These are phyloP conservation scores for Torymus tubicola DNA, from an alignment of 2,888 invertebrate species.

Conservation along the genomic window DNA sequence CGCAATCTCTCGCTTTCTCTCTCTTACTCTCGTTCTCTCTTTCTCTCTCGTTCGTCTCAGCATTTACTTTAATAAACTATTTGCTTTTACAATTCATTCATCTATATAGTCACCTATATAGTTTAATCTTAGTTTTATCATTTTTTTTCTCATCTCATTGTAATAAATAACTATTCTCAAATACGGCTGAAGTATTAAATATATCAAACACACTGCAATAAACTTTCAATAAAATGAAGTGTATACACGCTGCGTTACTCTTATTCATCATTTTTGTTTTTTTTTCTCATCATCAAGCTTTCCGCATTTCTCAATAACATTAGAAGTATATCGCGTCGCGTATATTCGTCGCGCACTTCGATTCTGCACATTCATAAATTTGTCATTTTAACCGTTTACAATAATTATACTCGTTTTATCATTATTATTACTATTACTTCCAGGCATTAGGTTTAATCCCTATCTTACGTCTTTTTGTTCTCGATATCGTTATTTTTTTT, in stretches of 20 bases:
- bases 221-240: slow-evolving; percentile 70
- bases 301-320: slow-evolving; percentile 44
- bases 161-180: slow-evolving; percentile 62
- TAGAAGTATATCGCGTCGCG: slow-evolving; percentile 38
- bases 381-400: slow-evolving; percentile 53
- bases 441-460: slow-evolving; percentile 51
- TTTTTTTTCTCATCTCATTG: slow-evolving; percentile 26
- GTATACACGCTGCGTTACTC: slow-evolving; percentile 66
- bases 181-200: slow-evolving; percentile 63
- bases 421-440: slow-evolving; percentile 50
- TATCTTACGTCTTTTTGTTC: slow-evolving; percentile 17
- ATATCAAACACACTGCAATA: slow-evolving; percentile 71
- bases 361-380: slow-evolving; percentile 55
- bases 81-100: slow-evolving; percentile 59
- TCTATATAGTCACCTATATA: slow-evolving; percentile 63
- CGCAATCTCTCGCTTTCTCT: slow-evolving; percentile 38
- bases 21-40: slow-evolving; percentile 42
- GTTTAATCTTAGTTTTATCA: slow-evolving; percentile 28
- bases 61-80: slow-evolving; percentile 57
- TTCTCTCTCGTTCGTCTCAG: slow-evolving; percentile 20
- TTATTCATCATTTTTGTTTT: slow-evolving; percentile 4
- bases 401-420: slow-evolving; percentile 31
- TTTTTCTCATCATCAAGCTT: slow-evolving; percentile 38
- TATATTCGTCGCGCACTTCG: slow-evolving; percentile 14
- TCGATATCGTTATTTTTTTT: slow-evolving; percentile 13